Evolutionary conservation across 2,888 invertebrate species (phyloP).

Genomic region (Melanotus villosus): DNA sequence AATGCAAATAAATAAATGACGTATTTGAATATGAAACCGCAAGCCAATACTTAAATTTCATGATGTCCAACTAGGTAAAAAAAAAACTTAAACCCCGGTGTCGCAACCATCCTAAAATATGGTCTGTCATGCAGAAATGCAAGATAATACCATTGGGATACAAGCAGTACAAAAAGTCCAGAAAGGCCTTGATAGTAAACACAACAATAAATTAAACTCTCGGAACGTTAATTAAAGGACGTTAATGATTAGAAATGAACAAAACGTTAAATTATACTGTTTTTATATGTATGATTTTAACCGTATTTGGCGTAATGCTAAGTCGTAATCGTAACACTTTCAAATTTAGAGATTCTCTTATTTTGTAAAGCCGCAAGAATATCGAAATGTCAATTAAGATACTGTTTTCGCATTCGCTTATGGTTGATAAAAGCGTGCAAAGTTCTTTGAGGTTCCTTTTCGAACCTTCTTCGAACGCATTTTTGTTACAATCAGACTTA

Average conservation of each 20-base stretch:
- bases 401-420: neutral
- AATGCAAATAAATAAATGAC: slow-evolving; percentile 52
- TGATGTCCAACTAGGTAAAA: slow-evolving; percentile 26
- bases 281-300: slow-evolving; percentile 12
- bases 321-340: slow-evolving; percentile 11
- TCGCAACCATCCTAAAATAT: slow-evolving; percentile 58
- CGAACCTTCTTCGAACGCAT: too few relatives aligned
- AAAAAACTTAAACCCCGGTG: slow-evolving; percentile 46
- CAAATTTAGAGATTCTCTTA: slow-evolving; percentile 5
- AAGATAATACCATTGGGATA: slow-evolving; percentile 59
- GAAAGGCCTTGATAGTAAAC: slow-evolving; percentile 36
- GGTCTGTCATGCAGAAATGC: slow-evolving; percentile 59
- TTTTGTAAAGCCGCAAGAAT: neutral
- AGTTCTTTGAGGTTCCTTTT: neutral
- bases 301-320: slow-evolving; percentile 1
- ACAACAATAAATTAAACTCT: slow-evolving; percentile 38
- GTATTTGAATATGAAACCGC: slow-evolving; percentile 57
- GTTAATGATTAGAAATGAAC: slow-evolving; percentile 30
- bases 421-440: neutral
- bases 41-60: slow-evolving; percentile 54
- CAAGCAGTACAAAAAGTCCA: slow-evolving; percentile 45
- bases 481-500: too few relatives aligned
- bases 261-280: slow-evolving; percentile 26
- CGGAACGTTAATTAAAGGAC: slow-evolving; percentile 37
- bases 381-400: neutral